Evolutionary conservation across 2,888 invertebrate genomes (phyloP).

Genomic region (Litoditis marina): DNA sequence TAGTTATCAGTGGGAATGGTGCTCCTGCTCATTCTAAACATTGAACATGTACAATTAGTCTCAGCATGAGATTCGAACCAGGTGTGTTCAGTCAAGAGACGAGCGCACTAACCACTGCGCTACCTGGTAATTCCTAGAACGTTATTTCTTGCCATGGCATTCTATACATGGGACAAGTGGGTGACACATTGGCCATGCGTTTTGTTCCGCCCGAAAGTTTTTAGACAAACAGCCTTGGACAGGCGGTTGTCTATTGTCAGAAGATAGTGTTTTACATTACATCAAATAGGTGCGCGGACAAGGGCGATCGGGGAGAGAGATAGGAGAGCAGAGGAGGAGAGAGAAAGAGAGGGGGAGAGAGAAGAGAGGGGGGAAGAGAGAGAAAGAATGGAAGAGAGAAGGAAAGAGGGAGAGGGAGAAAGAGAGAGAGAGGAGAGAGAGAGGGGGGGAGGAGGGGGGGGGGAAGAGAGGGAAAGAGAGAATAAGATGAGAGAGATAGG

Average conservation of each 20-base stretch:
- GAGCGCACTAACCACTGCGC: too few species aligned
- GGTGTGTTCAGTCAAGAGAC: too few species aligned
- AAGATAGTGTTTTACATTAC: background rate
- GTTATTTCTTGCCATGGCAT: too few species aligned
- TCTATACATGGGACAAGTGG: too few species aligned
- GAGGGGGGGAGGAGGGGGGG: background rate
- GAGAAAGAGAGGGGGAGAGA: background rate
- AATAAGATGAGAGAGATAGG: background rate
- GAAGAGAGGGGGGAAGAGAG: background rate
- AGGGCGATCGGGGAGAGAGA: constrained; percentile 11
- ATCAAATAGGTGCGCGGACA: constrained; percentile 6
- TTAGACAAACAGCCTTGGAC: background rate
- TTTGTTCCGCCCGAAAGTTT: background rate
- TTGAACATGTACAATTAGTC: too few species aligned
- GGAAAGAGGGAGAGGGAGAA: background rate
- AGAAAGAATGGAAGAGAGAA: background rate
- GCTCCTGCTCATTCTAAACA: too few species aligned
- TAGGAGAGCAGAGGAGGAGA: background rate
- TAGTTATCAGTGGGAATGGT: too few species aligned
- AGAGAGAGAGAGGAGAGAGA: background rate
- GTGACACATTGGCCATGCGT: too few species aligned
- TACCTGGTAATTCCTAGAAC: too few species aligned
- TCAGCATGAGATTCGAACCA: too few species aligned
- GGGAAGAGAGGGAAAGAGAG: background rate
- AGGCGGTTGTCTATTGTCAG: background rate